These are phyloP conservation scores for Halcyon chelicuti DNA, from an alignment of 2,797 vertebrate genomes.

Conservation along the genomic window DNA sequence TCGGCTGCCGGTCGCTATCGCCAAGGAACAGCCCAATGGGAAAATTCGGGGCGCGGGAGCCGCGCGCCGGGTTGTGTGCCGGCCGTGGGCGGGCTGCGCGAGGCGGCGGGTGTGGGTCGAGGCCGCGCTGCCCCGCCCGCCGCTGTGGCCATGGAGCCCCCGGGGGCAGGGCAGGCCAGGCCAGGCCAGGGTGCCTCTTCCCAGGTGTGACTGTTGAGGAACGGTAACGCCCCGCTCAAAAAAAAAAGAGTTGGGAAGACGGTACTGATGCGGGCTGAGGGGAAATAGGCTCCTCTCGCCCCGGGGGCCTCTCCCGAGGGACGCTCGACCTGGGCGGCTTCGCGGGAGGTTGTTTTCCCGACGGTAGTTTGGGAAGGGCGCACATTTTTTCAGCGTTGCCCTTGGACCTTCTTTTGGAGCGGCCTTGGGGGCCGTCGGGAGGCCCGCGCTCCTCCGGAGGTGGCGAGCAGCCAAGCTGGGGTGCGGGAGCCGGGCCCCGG, in stretches of 20 bases:
- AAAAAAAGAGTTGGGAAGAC: not conserved
- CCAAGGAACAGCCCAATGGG: not conserved
- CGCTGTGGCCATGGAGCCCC: not conserved
- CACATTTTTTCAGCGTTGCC: not conserved
- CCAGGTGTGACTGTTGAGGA: not conserved
- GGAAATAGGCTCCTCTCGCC: fast-evolving
- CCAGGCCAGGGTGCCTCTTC: no score
- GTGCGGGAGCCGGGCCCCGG: not conserved
- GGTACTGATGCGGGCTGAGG: fast-evolving
- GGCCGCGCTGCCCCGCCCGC: not conserved
- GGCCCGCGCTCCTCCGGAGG: not conserved
- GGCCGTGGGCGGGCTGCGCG: not conserved
- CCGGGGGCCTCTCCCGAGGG: not conserved
- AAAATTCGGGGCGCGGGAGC: not conserved
- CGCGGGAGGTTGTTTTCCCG: not conserved
- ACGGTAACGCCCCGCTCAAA: not conserved
- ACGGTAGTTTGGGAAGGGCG: not conserved
- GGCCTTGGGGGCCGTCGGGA: not conserved
- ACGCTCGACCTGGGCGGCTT: not conserved
- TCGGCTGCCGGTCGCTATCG: not conserved
- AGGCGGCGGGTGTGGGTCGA: not conserved
- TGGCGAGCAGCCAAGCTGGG: not conserved
- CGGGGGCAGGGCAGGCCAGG: not conserved
- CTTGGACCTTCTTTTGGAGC: not conserved
- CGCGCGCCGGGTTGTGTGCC: not conserved